Base-by-base conservation (phyloP, 2,888 invertebrate genomes). In the Mesorhabditis belari region DNA sequence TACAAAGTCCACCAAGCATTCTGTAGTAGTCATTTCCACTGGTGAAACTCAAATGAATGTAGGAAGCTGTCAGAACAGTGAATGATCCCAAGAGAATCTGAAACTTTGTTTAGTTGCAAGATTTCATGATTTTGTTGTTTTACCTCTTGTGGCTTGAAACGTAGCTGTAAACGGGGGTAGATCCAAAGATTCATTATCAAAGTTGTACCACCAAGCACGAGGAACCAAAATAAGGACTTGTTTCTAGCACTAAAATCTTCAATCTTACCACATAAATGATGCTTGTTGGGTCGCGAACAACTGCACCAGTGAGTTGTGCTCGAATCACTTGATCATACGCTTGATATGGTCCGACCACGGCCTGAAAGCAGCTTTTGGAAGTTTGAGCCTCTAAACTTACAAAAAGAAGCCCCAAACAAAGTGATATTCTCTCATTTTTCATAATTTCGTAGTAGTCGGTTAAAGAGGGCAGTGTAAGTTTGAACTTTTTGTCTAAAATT, bases 261-360 rank as follows among this genome's bases (percentile, higher is more conserved):
- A n/a, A 49, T 5, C 62, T 58, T 58, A 69, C 69, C 55, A 75
- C 50, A 51, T 73, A 66, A 44, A 66, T 64, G 63, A 77, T 69
- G 56, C 73, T 73, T 28, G 63, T 56, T 21, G 75, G 75, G 29
- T 71, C 66, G 12, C 65, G 61, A 21, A 76, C 63, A 27, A 75
- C 65, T 53, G 66, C 67, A 2, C 66, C 58, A 4, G 74, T 61
- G 44, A 77, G 55, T 12, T 72, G 69, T 17, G 65, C 66, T 5
- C 77, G 66, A 44, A 75, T 60, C 5, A 77, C 56, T 54, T 71
- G 71, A 44, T 77, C 77, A 58, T 77, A 77, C 19, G 77, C 74
- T 23, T 60, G 59, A 60, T 70, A 77, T 0, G 77, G 77, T n/a
- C 68, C 74, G 21, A 67, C 63, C 24, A 73, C 69, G 58, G 74